Evolutionary conservation across 2,888 invertebrate species (phyloP), one percentile per base, ranked within the genome.

Genomic region (Acleris cristana): DNA sequence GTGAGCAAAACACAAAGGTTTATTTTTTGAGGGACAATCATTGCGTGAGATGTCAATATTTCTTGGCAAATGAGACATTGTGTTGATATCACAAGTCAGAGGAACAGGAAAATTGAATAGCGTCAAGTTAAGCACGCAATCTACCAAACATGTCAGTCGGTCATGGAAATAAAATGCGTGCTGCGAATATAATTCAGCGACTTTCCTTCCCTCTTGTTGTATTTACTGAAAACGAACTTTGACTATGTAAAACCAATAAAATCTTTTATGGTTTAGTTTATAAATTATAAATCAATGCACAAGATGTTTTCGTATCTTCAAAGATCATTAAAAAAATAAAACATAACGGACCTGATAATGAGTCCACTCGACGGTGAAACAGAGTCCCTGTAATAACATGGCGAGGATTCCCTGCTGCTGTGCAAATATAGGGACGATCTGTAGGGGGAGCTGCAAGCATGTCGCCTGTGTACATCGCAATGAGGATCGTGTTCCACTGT

Each of bases 391-490:
- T 94, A 81, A 62, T 94, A 94, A 14, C 94, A 94, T 19, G 95
- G 92, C 5, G 94, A 93, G 7, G 91, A 88, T 70, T 93, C 92
- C 79, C 92, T 80, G 76, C 73, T 71, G 34, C 89, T 89, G 77
- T 92, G 91, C 64, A 92, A 84, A 72, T 91, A 92, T 52, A 92
- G 83, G 51, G 92, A 91, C 8, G 92, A 92, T 66, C 90, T 82
- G 72, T 90, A 86, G 21, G 90, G 89, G 61, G 91, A 89, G 70
- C 85, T 83, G 81, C 89, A 90, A 48, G 65, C 66, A 58, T 58
- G 57, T 23, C 92, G 87, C 52, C 96, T 95, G 83, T 96, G 96
- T 45, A 96, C 95, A 78, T 96, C 96, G 81, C 96, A 96, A 71
- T 94, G 95, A 71, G 93, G 91, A 83, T 92, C 92, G 76, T 90